Percentiles rank a stretch among this genome's conserved stretches.
Conservation (phyloP, 2,113 vertebrate species). For the Bos javanicus region DNA sequence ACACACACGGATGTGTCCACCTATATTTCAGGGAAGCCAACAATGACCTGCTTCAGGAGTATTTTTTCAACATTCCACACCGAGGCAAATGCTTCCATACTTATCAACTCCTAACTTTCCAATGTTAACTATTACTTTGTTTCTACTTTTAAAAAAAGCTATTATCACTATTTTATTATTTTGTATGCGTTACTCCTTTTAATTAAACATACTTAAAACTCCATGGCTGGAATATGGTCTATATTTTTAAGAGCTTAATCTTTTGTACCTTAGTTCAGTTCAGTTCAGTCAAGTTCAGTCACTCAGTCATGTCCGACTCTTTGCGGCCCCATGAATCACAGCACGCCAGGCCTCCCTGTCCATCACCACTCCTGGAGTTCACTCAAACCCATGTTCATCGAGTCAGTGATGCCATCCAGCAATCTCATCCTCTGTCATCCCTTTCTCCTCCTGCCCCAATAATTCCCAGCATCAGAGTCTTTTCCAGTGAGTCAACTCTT, state of each 20-base stretch:
- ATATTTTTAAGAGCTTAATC: neutral
- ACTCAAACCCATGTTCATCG: too few species aligned
- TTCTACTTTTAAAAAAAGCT: neutral
- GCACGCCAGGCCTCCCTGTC: too few species aligned
- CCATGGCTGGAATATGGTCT: neutral
- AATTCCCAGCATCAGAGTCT: accelerated
- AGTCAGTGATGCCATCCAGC: too few species aligned
- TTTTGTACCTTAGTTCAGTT: neutral
- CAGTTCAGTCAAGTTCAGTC: too few species aligned
- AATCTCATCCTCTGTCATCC: too few species aligned
- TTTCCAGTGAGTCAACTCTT: too few species aligned
- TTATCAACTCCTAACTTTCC: neutral
- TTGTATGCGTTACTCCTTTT: neutral
- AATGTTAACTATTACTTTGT: neutral
- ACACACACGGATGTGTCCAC: neutral
- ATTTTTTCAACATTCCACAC: neutral
- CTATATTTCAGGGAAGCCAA: neutral
- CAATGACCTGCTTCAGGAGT: neutral
- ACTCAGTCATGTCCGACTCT: accelerated
- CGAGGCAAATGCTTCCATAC: neutral
- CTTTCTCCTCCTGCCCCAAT: too few species aligned
- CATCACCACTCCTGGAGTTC: too few species aligned
- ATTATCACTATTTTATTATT: neutral
- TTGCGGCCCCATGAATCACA: too few species aligned
- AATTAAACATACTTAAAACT: neutral